Evolutionary conservation across 2,113 vertebrate species (phyloP).

Genomic region (Camelus dromedarius): DNA sequence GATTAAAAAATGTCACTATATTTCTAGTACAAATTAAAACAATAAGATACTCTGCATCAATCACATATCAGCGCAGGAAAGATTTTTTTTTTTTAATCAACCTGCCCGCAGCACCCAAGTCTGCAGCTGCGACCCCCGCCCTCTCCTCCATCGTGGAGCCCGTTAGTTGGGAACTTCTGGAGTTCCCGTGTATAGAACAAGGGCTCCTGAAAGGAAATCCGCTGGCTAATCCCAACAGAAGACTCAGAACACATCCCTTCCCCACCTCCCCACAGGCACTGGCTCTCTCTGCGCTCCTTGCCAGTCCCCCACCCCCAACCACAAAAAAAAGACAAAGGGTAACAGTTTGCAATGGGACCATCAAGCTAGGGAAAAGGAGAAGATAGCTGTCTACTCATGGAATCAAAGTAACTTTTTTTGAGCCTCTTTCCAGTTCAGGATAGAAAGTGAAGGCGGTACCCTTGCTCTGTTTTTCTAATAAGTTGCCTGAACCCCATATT

Average conservation of each 20-base stretch:
- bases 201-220: not conserved
- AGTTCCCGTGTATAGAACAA: not conserved
- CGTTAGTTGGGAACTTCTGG: not conserved
- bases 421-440: not conserved
- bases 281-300: not conserved
- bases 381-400: not conserved
- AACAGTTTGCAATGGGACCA: not conserved
- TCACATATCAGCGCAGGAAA: not conserved
- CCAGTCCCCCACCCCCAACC: not conserved
- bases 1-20: not conserved
- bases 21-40: not conserved
- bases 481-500: not conserved
- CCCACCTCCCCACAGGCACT: not conserved
- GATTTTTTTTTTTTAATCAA: conserved; percentile 17
- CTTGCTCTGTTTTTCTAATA: not conserved
- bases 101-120: not conserved
- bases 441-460: not conserved
- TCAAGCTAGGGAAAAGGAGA: not conserved
- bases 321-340: not conserved
- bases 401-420: not conserved
- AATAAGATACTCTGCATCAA: not conserved
- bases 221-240: not conserved
- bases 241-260: not conserved
- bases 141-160: not conserved
- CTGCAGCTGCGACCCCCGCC: not conserved